Base-by-base conservation (phyloP, 2,888 invertebrate genomes). In the Brachycybe producta region DNA sequence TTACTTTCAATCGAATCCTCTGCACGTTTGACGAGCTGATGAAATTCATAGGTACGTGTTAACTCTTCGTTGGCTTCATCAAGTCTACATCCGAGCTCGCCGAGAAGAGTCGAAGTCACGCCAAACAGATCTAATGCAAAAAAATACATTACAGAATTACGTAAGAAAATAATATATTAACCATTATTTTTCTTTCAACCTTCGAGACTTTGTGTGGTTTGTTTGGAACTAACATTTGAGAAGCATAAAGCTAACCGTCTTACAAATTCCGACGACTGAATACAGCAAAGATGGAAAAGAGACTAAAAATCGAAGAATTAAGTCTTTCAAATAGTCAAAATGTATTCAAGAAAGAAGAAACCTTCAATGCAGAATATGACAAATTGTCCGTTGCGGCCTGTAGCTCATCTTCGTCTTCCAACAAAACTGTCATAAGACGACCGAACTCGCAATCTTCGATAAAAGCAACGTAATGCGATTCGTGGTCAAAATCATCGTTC, bases 351-450 rank as follows among this genome's bases (percentile, higher is more conserved):
- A 26, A 41, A 21, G 41, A 19, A 15, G 24, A 21, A 41, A 42
- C 42, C 27, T 42, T 42, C 11, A 42, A 27, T 42, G 26, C 5
- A 24, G 42, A 42, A n/a, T 27, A 19, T 42, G 42, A 42, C 28
- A 42, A 7, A 26, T 26, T n/a, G 11, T 42, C 42, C 23, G 26
- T 42, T 1, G 42, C 23, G 27, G 11, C 11, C 3, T n/a, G 17
- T 19, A 42, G 24, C 15, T 26, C 27, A n/a, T 42, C 13, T 13
- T 42, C 32, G n/a, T 30, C 15, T 15, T 15, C 15, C n/a, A 26
- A 11, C 24, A 27, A 11, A 3, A n/a, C 8, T 2, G 42, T 8
- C 11, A 26, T 8, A n/a, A 1, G n/a, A 2, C 8, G 11, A 15
- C 27, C 42, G 28, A 42, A 19, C 28, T 23, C 27, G 24, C 28